These are phyloP conservation scores for Ptiloglossa arizonensis DNA, from an alignment of 1,140 invertebrate genomes.

Conservation along the genomic window DNA sequence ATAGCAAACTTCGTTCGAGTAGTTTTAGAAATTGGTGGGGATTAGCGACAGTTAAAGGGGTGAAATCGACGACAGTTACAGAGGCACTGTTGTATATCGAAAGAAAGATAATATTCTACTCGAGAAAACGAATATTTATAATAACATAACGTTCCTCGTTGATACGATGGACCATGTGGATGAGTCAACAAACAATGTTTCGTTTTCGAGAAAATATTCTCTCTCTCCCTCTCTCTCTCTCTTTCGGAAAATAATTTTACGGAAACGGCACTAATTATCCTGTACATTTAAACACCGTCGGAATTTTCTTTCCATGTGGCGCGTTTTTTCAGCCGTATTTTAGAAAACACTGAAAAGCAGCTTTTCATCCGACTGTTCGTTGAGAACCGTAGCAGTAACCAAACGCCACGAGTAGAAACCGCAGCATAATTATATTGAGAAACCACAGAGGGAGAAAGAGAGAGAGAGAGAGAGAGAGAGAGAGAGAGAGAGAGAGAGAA, in stretches of 20 bases:
- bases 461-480: conserved; percentile 3
- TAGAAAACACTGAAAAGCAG: neutral
- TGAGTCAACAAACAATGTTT: neutral
- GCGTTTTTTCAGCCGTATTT: neutral
- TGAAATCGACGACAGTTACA: no score
- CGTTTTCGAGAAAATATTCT: neutral
- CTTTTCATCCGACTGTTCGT: conserved; percentile 9
- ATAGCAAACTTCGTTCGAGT: no score
- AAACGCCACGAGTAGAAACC: conserved; percentile 14
- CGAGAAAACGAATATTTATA: neutral
- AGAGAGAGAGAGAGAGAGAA: conserved; percentile 20
- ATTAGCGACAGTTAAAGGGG: no score
- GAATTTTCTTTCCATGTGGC: neutral
- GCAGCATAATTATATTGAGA: conserved; percentile 19
- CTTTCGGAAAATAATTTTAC: neutral
- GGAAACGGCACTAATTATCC: neutral
- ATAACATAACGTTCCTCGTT: no score
- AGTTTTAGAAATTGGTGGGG: no score
- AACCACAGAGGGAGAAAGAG: conserved; percentile 62
- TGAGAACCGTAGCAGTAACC: conserved; percentile 14
- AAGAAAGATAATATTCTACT: no score
- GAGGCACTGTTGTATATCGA: no score
- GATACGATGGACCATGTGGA: no score
- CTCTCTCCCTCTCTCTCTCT: neutral
- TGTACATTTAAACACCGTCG: neutral